Conservation (phyloP, 2,888 invertebrate species). For the Folsomia candida region DNA sequence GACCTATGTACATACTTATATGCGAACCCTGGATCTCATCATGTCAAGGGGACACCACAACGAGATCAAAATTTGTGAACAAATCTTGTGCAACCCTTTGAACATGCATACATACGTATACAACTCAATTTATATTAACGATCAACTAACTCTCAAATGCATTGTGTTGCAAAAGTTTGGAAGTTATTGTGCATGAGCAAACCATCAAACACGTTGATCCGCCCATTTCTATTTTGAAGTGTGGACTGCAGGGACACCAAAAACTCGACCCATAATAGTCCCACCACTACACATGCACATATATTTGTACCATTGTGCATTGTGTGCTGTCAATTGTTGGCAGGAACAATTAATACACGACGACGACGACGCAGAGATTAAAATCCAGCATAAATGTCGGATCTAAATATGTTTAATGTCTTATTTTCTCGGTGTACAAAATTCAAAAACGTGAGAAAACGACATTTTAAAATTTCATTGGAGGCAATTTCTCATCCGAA, state of each 20-base stretch:
- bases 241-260: constrained; percentile 17
- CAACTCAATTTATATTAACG: no score
- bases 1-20: no score
- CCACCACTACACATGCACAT: no score
- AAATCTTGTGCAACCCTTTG: no score
- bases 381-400: neutral
- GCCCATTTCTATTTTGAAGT: constrained; percentile 28
- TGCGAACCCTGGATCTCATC: neutral
- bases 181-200: constrained; percentile 13
- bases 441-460: constrained; percentile 17
- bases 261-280: constrained; percentile 6
- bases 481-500: constrained; percentile 12
- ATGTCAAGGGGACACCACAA: neutral
- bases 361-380: no score
- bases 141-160: no score
- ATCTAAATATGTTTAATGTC: neutral
- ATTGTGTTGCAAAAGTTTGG: constrained; percentile 23
- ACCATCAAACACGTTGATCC: constrained; percentile 12
- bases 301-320: neutral
- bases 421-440: no score
- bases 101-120: no score
- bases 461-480: constrained; percentile 11
- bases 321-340: constrained; percentile 8
- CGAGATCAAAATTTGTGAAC: neutral
- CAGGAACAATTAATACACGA: constrained; percentile 4